Base-by-base conservation (phyloP, 2,113 vertebrate genomes). In the Anseranas semipalmata region DNA sequence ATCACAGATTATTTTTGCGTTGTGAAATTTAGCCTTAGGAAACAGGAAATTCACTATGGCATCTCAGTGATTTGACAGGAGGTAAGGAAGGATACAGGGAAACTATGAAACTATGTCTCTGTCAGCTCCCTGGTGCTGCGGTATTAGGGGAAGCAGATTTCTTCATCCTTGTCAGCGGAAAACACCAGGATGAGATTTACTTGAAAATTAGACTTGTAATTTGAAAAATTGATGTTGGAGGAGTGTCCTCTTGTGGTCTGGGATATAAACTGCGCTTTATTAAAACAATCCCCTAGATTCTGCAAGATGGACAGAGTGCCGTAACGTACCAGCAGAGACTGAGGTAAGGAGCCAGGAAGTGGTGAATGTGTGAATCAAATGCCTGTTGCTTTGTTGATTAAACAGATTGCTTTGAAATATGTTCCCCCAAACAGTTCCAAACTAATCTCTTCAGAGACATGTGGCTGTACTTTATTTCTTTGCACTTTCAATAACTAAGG, bases 371-470 rank as follows among this genome's bases (percentile, higher is more conserved):
- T 97, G 97, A 97, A 97, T 97, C 96, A 97, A 94, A 96, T 93
- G 95, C 96, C 95, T 95, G 94, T 97, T 97, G 96, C 95, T 97
- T 97, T 97, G 96, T 96, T 97, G 97, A 97, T 95, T 95, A 96
- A 97, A 97, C 96, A 97, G 97, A 95, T 97, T 97, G 96, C 96
- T 97, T 96, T 90, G 94, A 96, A 97, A 97, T 97, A 96, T 95
- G 94, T 95, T 97, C 93, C 90, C 77, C 90, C 90, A 95, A 97
- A 93, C 93, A 95, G 96, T 96, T 97, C 95, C 96, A 97, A 95
- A 94, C 89, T 94, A 78, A 92, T 90, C 85, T 95, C 85, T 93
- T 95, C 77, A 43, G 91, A 95, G 85, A 91, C 92, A 91, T 94
- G 92, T 94, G 96, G 95, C 87, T 94, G 48, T 67, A 95, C 84